A percentile compares a stretch with the other conserved stretches of the same genome.
Evolutionary conservation across 2,888 invertebrate species (phyloP).

Genomic region (Limulus polyphemus): DNA sequence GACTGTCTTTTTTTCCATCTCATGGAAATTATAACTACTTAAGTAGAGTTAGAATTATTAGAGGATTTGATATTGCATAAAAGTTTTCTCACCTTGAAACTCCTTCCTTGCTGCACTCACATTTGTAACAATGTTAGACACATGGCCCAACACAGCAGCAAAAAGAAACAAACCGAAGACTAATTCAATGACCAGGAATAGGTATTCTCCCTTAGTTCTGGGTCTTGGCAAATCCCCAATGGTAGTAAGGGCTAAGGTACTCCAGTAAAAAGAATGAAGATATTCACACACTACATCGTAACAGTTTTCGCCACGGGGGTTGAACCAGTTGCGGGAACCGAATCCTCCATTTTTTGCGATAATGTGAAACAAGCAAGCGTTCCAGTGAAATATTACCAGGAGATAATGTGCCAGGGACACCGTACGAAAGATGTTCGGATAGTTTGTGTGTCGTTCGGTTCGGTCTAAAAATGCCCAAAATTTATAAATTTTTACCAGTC

Average conservation of each 20-base stretch:
- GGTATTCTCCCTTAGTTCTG: constrained; percentile 82
- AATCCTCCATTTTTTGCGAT: constrained; percentile 90
- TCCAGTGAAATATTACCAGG: constrained; percentile 97
- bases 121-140: constrained; percentile 95
- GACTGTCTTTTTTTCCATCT: no score
- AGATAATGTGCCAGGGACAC: constrained; percentile 36
- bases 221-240: constrained; percentile 87
- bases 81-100: constrained; percentile 62
- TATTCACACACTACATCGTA: constrained; percentile 81
- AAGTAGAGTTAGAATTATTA: no score
- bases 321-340: constrained; percentile 48
- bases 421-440: constrained; percentile 81
- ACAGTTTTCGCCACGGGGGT: constrained; percentile 53
- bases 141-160: constrained; percentile 91
- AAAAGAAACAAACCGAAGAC: constrained; percentile 87
- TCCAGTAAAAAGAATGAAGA: constrained; percentile 96
- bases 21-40: no score
- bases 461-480: constrained; percentile 99
- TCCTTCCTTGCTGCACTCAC: constrained; percentile 94
- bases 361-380: constrained; percentile 95
- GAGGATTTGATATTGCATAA: no score
- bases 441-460: constrained; percentile 95
- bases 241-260: constrained; percentile 86
- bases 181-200: constrained; percentile 88
- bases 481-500: constrained; percentile 91